phyloP scores from a whole-genome alignment of 2,888 invertebrate genomes.

The Choristoneura rosaceana region DNA sequence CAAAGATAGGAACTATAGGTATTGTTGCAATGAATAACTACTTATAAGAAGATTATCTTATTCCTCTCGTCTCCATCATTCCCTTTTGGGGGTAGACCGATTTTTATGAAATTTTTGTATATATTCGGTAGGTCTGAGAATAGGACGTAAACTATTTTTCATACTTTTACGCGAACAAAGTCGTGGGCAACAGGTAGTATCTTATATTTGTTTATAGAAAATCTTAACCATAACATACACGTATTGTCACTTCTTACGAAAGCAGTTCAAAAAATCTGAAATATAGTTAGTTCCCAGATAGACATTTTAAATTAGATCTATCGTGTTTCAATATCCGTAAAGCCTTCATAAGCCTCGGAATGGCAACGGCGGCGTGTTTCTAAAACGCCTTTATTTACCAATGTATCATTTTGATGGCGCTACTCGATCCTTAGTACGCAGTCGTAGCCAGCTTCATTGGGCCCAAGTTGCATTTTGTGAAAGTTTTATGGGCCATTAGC shows the following conservation, averaged over 20 bases:
- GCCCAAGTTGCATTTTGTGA: constrained; percentile 49
- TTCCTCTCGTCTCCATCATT: no score
- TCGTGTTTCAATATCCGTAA: constrained; percentile 11
- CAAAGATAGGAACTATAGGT: no score
- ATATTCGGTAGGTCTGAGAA: no score
- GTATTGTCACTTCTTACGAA: not conserved
- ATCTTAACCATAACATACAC: no score
- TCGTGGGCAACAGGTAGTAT: no score
- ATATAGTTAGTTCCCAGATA: not conserved
- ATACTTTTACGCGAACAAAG: no score
- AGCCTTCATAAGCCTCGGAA: constrained; percentile 12
- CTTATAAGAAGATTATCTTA: no score
- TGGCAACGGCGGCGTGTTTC: constrained; percentile 21
- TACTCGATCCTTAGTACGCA: constrained; percentile 42
- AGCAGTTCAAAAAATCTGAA: not conserved
- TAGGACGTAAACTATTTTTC: no score
- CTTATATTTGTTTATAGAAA: no score
- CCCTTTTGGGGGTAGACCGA: no score
- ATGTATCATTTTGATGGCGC: constrained; percentile 43
- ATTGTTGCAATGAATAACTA: no score
- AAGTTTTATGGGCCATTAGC: constrained; percentile 54
- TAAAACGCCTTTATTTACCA: constrained; percentile 41
- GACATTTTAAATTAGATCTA: constrained; percentile 4
- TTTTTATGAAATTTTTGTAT: no score
- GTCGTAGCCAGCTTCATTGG: constrained; percentile 48